phyloP scores from a whole-genome alignment of 2,113 vertebrate species.

The Vicugna pacos region DNA sequence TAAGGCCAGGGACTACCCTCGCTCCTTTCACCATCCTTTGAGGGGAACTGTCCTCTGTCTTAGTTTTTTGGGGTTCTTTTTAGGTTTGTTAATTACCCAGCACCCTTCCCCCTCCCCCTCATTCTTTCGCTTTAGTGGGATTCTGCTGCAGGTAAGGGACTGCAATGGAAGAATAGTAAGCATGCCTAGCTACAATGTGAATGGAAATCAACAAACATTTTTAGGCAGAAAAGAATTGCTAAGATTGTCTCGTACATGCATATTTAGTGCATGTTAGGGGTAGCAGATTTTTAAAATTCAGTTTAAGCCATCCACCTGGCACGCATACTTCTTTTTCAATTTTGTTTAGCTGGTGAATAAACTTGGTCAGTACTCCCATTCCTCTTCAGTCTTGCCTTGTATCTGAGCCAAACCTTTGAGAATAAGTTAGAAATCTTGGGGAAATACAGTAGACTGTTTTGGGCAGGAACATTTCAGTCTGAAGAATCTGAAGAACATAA shows the following conservation, averaged over 20 bases:
- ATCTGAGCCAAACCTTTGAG: not conserved
- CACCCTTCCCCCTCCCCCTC: accelerated
- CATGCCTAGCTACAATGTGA: not conserved
- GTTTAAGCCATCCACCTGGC: not conserved
- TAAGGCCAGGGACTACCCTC: not conserved
- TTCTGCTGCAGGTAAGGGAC: not conserved
- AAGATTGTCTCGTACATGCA: not conserved
- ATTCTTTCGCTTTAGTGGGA: constrained; percentile 3
- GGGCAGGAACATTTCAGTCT: not conserved
- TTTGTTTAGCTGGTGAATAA: constrained; percentile 29
- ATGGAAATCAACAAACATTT: not conserved
- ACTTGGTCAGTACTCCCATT: not conserved
- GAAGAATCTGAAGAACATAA: not conserved
- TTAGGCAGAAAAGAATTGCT: not conserved
- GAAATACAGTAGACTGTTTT: not conserved
- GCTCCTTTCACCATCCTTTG: not conserved
- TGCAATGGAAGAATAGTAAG: not conserved
- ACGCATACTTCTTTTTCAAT: not conserved
- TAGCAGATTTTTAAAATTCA: not conserved
- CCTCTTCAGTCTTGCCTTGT: not conserved
- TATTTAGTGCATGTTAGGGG: not conserved
- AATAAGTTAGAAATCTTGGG: not conserved
- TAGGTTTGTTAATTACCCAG: not conserved
- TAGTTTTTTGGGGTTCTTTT: not conserved
- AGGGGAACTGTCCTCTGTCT: not conserved